phyloP scores from a whole-genome alignment of 1,140 invertebrate genomes.

The Idris sp. region DNA sequence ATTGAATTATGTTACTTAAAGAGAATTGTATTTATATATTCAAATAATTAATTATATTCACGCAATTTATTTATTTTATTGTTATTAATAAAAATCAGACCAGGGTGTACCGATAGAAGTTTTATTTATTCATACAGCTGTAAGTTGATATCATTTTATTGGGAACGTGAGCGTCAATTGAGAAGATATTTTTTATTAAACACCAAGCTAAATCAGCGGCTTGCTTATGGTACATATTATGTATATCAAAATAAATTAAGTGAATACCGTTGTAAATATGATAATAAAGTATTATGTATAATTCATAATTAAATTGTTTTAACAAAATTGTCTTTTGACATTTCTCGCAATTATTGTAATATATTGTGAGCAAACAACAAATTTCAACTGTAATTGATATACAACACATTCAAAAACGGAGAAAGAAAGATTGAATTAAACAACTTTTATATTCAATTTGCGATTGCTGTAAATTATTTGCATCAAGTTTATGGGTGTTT shows the following conservation, averaged over 20 bases:
- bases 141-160: constrained; percentile 19
- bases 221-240: constrained; percentile 44
- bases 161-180: constrained; percentile 1
- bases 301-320: constrained; percentile 39
- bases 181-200: constrained; percentile 26
- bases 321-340: constrained; percentile 18
- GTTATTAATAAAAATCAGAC: constrained; percentile 19
- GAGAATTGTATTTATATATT: constrained; percentile 36
- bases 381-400: too few relatives aligned
- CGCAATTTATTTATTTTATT: constrained; percentile 48
- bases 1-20: constrained; percentile 51
- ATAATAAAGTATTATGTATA: constrained; percentile 55
- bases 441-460: too few relatives aligned
- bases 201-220: constrained; percentile 23
- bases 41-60: too few relatives aligned
- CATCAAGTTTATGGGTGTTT: too few relatives aligned
- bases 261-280: constrained; percentile 46
- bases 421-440: too few relatives aligned
- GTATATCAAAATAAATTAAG: constrained; percentile 52
- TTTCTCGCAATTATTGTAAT: constrained; percentile 6
- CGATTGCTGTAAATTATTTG: too few relatives aligned
- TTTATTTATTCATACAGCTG: constrained; percentile 38
- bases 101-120: constrained; percentile 2
- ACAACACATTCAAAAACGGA: too few relatives aligned
- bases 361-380: background rate